Evolutionary conservation across 2,113 vertebrate species (phyloP).

Genomic region (Polypterus bichir): DNA sequence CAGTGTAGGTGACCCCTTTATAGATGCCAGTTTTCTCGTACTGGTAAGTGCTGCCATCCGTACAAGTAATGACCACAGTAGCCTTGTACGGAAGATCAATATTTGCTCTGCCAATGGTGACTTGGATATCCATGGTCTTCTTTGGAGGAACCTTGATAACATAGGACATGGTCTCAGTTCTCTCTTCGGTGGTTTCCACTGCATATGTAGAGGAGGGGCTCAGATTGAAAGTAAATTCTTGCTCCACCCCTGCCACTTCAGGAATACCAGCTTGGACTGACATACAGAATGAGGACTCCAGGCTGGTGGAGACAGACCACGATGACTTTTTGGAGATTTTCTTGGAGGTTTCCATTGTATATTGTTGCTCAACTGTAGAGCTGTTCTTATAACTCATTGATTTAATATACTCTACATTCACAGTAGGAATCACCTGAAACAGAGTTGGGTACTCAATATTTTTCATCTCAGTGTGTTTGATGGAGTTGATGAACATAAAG

Average conservation of each 20-base stretch:
- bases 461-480: conserved; percentile 12
- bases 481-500: conserved; percentile 19
- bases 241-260: background rate
- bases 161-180: conserved; percentile 6
- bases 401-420: conserved; percentile 15
- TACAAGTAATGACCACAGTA: conserved; percentile 17
- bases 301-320: conserved; percentile 12
- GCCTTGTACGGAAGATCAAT: conserved; percentile 24
- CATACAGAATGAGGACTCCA: background rate
- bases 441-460: conserved; percentile 22
- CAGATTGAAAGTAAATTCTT: background rate
- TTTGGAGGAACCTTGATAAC: conserved; percentile 7
- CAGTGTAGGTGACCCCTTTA: conserved; percentile 11
- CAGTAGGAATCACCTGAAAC: conserved; percentile 4
- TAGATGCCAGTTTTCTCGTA: conserved; percentile 16
- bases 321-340: conserved; percentile 14
- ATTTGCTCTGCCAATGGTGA: conserved; percentile 19
- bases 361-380: background rate
- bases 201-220: background rate
- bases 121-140: conserved; percentile 2
- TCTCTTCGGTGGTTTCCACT: background rate
- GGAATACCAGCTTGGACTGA: conserved; percentile 19
- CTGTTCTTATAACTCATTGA: conserved; percentile 8
- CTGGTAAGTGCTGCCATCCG: conserved; percentile 7
- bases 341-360: conserved; percentile 11